Base-by-base conservation (phyloP, 2,888 invertebrate species). In the Harmothoe impar region DNA sequence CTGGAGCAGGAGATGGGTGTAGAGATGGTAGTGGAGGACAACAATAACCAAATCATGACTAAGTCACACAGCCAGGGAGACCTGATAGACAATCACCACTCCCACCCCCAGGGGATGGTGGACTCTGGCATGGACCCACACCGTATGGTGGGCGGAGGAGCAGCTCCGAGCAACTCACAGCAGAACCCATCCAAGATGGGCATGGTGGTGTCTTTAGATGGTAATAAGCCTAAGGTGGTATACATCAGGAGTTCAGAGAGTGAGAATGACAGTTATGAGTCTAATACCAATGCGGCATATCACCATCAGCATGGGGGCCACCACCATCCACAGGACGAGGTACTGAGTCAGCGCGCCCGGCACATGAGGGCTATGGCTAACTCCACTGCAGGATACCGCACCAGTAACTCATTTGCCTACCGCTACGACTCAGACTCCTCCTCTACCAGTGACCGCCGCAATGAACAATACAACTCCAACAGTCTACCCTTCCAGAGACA, bases 191-290 rank as follows among this genome's bases (percentile, higher is more conserved):
- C 35, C 81, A 86, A 86, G 33, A 86, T 86, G 86, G 86, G 86
- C 5, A 86, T 86, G 15, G 86, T 54, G 0, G 86, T 86, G 31
- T 86, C 86, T 1, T 29, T 86, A 31, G 90, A 81, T 10, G 81
- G 54, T 3, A 43, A 43, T 23, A 81, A 90, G 33, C 54, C 90
- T 15, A 90, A 90, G 52, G 51, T 89, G 10, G 77, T 90, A 0
- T 90, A 90, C 52, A 77, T 90, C 10, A 33, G 77, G 20, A 78
- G 78, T 29, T 90, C 90, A 23, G 90, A 81, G 81, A 90, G 90
- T 90, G 90, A 90, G 43, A 90, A 90, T 84, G 90, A 90, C 84
- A 90, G 81, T 90, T 90, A 77, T 81, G 90, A 90, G 33, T 90
- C 90, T 3, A 90, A 90, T 29, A 81, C 78, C 7, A 90, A 81